A percentile compares a stretch with the other conserved stretches of the same genome.
These are phyloP conservation scores for Nerophis ophidion DNA, from an alignment of 2,113 vertebrate genomes.

Conservation along the genomic window DNA sequence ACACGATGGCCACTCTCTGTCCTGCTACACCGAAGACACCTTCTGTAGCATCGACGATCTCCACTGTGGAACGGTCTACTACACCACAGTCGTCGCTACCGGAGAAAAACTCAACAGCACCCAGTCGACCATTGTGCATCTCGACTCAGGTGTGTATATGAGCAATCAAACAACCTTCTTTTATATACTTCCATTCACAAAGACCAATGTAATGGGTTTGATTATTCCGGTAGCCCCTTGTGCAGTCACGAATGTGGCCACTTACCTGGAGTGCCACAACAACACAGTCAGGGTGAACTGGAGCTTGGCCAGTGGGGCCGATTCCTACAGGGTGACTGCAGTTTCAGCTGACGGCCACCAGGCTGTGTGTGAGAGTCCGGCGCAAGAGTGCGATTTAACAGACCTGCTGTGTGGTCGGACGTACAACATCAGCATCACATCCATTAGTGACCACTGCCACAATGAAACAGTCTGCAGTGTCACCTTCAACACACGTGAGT, in stretches of 20 bases:
- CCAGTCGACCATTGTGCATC: slow-evolving; percentile 34
- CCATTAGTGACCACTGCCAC: slow-evolving; percentile 48
- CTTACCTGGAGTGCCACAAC: slow-evolving; percentile 52
- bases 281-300: slow-evolving; percentile 57
- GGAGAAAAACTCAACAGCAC: slow-evolving; percentile 56
- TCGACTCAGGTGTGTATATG: slow-evolving; percentile 57
- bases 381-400: slow-evolving; percentile 49
- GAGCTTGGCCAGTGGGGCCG: slow-evolving; percentile 45
- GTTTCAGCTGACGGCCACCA: slow-evolving; percentile 24
- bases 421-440: slow-evolving; percentile 59
- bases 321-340: slow-evolving; percentile 56
- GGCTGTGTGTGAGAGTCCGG: slow-evolving; percentile 40
- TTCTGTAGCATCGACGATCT: slow-evolving; percentile 60
- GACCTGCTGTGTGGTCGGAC: slow-evolving; percentile 63
- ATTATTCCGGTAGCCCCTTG: slow-evolving; percentile 65
- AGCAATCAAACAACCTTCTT: not conserved
- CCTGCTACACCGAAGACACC: slow-evolving; percentile 47
- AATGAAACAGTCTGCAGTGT: slow-evolving; percentile 17
- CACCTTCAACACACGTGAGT: slow-evolving; percentile 69
- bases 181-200: not conserved
- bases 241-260: slow-evolving; percentile 21
- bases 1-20: slow-evolving; percentile 48
- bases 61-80: slow-evolving; percentile 67
- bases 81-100: slow-evolving; percentile 44
- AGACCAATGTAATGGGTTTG: not conserved